Percentiles rank a stretch among this genome's conserved stretches.
phyloP scores from a whole-genome alignment of 2,888 invertebrate species.

The Ophion ventricosus region DNA sequence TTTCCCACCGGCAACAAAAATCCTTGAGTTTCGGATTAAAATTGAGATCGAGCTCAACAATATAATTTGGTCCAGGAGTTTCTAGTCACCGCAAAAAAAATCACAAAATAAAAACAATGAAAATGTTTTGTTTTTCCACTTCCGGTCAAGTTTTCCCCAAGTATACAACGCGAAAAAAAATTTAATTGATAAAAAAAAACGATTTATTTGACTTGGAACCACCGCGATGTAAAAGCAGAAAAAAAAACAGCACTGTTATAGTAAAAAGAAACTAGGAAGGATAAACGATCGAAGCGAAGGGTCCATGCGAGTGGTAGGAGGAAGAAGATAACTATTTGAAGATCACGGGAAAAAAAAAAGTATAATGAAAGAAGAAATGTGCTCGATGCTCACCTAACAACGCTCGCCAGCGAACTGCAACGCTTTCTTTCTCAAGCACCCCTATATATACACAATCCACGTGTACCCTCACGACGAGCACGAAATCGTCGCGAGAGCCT shows the following conservation, averaged over 20 bases:
- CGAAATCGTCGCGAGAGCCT: conserved; percentile 32
- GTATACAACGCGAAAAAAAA: neutral
- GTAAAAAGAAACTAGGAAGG: neutral
- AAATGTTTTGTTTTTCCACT: neutral
- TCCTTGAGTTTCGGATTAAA: no score
- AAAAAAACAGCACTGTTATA: neutral
- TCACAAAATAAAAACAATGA: neutral
- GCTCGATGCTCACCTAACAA: conserved; percentile 77
- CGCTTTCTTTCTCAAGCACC: conserved; percentile 75
- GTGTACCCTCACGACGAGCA: conserved; percentile 51
- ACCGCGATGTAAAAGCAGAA: neutral
- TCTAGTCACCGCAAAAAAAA: neutral
- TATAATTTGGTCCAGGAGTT: no score
- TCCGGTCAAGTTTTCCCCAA: neutral
- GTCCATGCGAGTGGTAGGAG: neutral
- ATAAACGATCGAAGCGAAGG: neutral
- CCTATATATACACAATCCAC: conserved; percentile 81
- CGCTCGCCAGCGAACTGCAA: conserved; percentile 80
- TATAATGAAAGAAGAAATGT: neutral
- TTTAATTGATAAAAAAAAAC: neutral
- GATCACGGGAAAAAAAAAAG: conserved; percentile 1
- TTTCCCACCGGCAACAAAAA: neutral
- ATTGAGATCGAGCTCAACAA: no score
- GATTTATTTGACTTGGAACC: neutral
- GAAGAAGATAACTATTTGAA: neutral